Base-by-base conservation (phyloP, 2,888 invertebrate genomes). In the Hecatera dysodea region DNA sequence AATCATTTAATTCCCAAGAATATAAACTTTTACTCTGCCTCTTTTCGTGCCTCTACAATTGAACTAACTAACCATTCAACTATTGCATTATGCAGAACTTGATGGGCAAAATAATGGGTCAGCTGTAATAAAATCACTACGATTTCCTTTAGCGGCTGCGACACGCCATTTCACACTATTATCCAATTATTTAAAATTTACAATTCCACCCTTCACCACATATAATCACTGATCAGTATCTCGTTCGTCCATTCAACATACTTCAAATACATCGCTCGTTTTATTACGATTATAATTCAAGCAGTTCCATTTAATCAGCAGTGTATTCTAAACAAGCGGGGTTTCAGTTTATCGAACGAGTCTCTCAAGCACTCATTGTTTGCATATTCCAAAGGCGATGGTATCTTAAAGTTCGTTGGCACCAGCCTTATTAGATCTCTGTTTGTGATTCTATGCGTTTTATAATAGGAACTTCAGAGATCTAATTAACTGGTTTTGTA, bases 311-410 rank as follows among this genome's bases (percentile, higher is more conserved):
- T 67, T 87, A 88, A 89, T 87, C 85, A 85, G 86, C 78, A 89
- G 73, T 89, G 88, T 87, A 88, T 87, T 87, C 39, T 80, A 83
- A 85, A 82, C 67, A 65, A 65, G 67, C 74, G 77, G 80, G 76
- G 72, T 80, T 82, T 79, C 80, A 84, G 80, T 83, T 68, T 83
- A 80, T 78, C 64, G 80, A 76, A 85, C 69, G 73, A 72, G 69
- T 72, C 57, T 67, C 69, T 70, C 63, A 81, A 87, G 78, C 81
- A 67, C 73, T 86, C 83, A 88, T 89, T 89, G 90, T 90, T 87
- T 89, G 89, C 87, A 89, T 88, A 88, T 87, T 83, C 80, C 69
- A 68, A 76, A 77, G 67, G 61, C 73, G 86, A 84, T 83, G 66
- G 70, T 72, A 84, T 86, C 87, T 81, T 67, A 9, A 68, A 73